Base-by-base conservation (phyloP, 2,888 invertebrate species). In the Anorthoa munda region DNA sequence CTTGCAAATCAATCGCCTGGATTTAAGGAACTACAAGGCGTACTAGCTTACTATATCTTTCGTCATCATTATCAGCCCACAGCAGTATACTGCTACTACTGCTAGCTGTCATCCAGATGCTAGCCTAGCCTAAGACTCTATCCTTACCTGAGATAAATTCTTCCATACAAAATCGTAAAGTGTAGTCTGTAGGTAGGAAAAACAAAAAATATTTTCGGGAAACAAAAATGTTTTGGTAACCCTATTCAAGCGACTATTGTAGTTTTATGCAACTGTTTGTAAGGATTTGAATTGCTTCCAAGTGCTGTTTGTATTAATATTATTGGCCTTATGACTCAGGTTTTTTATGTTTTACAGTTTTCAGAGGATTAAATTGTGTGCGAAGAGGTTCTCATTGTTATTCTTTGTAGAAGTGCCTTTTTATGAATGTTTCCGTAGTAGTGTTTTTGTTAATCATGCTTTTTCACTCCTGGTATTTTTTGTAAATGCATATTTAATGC, bases 221-320 rank as follows among this genome's bases (percentile, higher is more conserved):
- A 9, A 39, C 2, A 13, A 39, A 55, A 53, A 50, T 26, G 2
- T 53, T 58, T 39, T 73, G 82, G 11, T 67, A 86, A 48, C 86
- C 86, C 86, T 87, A 68, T 15, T 18, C 1, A 9, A 50, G 39
- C 53, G 73, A 71, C 69, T 86, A 88, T 89, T 79, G 88, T 87
- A 90, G 88, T 90, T 92, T 91, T 90, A 90, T 90, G 89, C 90
- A 90, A 82, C 86, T 90, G 88, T 93, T 92, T 91, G 91, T 90
- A 80, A 86, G 85, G 87, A 87, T 91, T 90, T 92, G 90, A 91
- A 91, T 89, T 88, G 90, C 87, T 86, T 89, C 90, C 92, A 91
- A 93, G 92, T 90, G 89, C 81, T 79, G 74, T 82, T 85, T 81
- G 77, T 85, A 83, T 82, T 82, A 83, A 86, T 87, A 87, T 84